Conservation (phyloP, 1,140 invertebrate genomes). For the Procambarus virginalis region DNA sequence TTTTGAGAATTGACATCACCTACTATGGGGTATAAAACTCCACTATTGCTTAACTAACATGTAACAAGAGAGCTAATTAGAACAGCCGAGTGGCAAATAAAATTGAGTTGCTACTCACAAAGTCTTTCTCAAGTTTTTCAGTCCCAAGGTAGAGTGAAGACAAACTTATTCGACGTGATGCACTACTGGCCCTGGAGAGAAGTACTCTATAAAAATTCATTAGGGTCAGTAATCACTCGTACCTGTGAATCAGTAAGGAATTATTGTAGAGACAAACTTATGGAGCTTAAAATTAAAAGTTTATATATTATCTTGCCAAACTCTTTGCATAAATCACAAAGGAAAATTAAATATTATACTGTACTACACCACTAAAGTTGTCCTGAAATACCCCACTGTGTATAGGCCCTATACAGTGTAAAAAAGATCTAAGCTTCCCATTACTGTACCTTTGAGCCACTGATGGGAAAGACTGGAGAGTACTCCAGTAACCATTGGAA, state of each 20-base stretch:
- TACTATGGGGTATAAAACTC: too few species aligned
- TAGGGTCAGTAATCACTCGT: conserved; percentile 83
- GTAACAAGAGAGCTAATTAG: too few species aligned
- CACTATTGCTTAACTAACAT: too few species aligned
- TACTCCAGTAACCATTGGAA: conserved; percentile 21
- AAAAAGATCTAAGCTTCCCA: background rate
- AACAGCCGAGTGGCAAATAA: background rate
- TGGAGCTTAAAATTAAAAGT: too few species aligned
- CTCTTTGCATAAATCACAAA: background rate
- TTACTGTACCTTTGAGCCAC: conserved; percentile 32
- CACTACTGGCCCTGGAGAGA: conserved; percentile 81
- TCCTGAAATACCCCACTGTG: background rate
- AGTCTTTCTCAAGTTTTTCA: conserved; percentile 85
- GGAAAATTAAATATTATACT: background rate
- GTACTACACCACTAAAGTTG: background rate
- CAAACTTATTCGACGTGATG: conserved; percentile 87
- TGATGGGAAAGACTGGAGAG: conserved; percentile 37
- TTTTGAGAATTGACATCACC: too few species aligned
- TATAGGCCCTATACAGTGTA: background rate
- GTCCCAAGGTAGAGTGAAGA: conserved; percentile 96
- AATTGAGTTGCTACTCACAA: conserved; percentile 77
- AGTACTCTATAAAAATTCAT: conserved; percentile 84
- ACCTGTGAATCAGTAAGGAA: conserved; percentile 74
- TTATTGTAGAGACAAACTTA: too few species aligned
- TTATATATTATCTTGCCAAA: background rate